These are phyloP conservation scores for Atta colombica DNA, from an alignment of 1,140 invertebrate genomes.

Conservation along the genomic window DNA sequence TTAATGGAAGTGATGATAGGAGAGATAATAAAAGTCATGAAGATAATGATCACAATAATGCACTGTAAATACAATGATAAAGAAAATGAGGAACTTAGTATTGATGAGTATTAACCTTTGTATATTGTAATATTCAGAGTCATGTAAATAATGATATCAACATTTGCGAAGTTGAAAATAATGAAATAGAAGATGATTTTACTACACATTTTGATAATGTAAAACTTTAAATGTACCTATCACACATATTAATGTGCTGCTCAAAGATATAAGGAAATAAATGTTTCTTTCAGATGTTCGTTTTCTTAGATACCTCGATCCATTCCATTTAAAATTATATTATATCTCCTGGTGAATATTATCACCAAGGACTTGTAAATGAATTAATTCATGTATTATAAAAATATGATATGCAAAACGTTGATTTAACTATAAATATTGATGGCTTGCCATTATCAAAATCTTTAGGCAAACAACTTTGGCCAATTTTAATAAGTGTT, in stretches of 20 bases:
- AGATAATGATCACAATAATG: no score
- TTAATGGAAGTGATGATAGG: no score
- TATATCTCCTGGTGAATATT: not conserved
- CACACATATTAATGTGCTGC: not conserved
- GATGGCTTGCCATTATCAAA: not conserved
- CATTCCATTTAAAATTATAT: not conserved
- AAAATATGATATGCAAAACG: not conserved
- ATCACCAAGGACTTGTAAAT: not conserved
- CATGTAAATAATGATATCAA: not conserved
- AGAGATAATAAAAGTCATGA: no score
- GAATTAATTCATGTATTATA: not conserved
- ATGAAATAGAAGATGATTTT: not conserved
- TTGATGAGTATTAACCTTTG: not conserved
- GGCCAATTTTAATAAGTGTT: constrained; percentile 1
- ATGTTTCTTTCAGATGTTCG: not conserved
- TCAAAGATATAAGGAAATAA: not conserved
- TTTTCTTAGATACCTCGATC: not conserved
- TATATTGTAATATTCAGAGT: not conserved
- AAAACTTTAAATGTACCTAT: not conserved
- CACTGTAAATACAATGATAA: no score
- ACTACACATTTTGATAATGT: not conserved
- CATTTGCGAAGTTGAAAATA: not conserved
- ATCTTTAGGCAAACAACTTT: not conserved
- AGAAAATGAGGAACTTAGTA: not conserved
- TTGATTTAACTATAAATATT: not conserved